phyloP scores from a whole-genome alignment of 2,888 invertebrate genomes.

The Vesta saturnalis region DNA sequence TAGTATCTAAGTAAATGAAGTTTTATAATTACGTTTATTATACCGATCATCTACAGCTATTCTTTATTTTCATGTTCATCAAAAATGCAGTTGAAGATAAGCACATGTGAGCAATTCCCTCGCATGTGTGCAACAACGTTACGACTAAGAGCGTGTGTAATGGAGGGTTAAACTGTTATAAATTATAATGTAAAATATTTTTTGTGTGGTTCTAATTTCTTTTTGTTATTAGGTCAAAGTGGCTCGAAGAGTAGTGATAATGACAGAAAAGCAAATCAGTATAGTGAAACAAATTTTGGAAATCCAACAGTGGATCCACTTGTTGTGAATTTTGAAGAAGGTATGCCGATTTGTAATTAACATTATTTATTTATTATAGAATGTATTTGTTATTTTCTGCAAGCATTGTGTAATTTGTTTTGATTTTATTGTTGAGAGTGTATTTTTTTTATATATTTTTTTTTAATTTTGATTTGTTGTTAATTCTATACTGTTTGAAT shows the following conservation, averaged over 20 bases:
- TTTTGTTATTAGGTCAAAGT: slow-evolving; percentile 27
- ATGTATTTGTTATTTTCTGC: slow-evolving; percentile 28
- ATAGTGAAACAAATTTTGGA: slow-evolving; percentile 52
- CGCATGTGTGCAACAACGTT: no score
- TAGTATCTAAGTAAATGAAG: no score
- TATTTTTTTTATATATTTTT: slow-evolving; percentile 15
- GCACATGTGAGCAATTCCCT: no score
- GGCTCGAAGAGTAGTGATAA: slow-evolving; percentile 40
- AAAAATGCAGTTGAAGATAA: no score
- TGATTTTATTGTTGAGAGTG: no score
- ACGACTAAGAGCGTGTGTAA: no score
- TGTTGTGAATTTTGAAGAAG: slow-evolving; percentile 84
- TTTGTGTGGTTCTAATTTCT: not conserved
- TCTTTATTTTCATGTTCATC: no score
- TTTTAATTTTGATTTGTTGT: slow-evolving; percentile 21
- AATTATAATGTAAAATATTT: no score
- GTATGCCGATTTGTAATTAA: slow-evolving; percentile 76
- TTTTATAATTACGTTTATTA: no score
- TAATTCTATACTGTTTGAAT: slow-evolving; percentile 12
- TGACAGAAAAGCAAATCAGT: slow-evolving; percentile 47
- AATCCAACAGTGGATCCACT: slow-evolving; percentile 72
- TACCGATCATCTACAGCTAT: no score
- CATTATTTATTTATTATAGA: slow-evolving; percentile 25
- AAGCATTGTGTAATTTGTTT: no score
- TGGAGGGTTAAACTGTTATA: no score